Conservation (phyloP, 1,140 invertebrate genomes). For the Apolygus lucorum region DNA sequence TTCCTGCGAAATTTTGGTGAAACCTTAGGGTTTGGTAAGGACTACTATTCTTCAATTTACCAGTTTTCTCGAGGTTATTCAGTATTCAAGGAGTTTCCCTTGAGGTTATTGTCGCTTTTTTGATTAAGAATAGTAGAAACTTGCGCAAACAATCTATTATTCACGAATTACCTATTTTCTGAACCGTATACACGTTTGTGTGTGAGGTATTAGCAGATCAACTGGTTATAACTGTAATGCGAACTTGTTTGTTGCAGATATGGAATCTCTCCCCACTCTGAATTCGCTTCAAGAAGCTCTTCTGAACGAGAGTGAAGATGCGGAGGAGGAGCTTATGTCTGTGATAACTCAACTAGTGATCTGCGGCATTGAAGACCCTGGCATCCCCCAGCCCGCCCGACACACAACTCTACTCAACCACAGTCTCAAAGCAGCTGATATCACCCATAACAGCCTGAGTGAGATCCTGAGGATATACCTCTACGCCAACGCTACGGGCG, state of each 20-base stretch:
- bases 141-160: background rate
- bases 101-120: too few species aligned
- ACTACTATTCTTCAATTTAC: background rate
- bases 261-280: conserved; percentile 76
- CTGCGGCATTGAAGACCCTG: conserved; percentile 89
- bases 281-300: conserved; percentile 78
- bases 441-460: conserved; percentile 82
- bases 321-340: conserved; percentile 77
- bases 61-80: background rate
- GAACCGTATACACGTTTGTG: too few species aligned
- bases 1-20: conserved; percentile 93
- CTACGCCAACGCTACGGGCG: conserved; percentile 73
- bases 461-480: conserved; percentile 85
- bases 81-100: too few species aligned
- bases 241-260: conserved; percentile 47
- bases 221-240: background rate
- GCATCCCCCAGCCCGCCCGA: conserved; percentile 76
- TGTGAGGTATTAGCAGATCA: too few species aligned
- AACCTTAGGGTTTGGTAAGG: conserved; percentile 79
- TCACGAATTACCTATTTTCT: too few species aligned
- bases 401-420: conserved; percentile 83
- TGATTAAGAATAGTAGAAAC: too few species aligned
- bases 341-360: conserved; percentile 82
- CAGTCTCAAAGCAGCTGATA: conserved; percentile 81
- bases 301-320: conserved; percentile 66